Conservation (phyloP, 2,797 vertebrate genomes). For the Rhinophrynus dorsalis region DNA sequence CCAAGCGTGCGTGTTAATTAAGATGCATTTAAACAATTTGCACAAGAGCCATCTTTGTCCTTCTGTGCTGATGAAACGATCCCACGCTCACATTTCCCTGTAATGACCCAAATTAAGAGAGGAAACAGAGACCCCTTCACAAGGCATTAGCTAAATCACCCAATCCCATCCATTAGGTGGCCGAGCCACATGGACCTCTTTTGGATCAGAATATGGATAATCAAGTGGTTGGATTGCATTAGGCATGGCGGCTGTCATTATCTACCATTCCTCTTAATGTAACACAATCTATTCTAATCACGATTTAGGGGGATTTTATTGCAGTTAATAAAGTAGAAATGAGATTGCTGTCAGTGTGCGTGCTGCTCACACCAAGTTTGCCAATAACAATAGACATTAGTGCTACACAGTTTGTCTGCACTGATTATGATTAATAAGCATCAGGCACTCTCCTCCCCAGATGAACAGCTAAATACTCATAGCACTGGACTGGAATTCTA, state of each 20-base stretch:
- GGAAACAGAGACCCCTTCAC: slow-evolving; percentile 89
- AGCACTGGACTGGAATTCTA: slow-evolving; percentile 3
- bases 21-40: slow-evolving; percentile 63
- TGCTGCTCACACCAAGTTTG: slow-evolving; percentile 73
- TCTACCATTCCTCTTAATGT: slow-evolving; percentile 71
- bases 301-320: slow-evolving; percentile 85
- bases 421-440: slow-evolving; percentile 51
- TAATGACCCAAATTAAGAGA: slow-evolving; percentile 94
- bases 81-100: slow-evolving; percentile 85
- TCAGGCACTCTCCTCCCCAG: slow-evolving; percentile 62
- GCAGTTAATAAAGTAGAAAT: slow-evolving; percentile 64
- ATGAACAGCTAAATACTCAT: slow-evolving; percentile 54
- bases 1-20: slow-evolving; percentile 29
- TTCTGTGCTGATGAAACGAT: slow-evolving; percentile 75
- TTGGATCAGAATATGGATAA: slow-evolving; percentile 88
- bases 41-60: slow-evolving; percentile 61
- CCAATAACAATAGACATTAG: slow-evolving; percentile 78
- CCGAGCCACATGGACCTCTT: slow-evolving; percentile 68
- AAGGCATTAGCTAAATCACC: slow-evolving; percentile 88
- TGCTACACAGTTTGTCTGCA: slow-evolving; percentile 60
- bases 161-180: slow-evolving; percentile 82
- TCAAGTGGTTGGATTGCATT: slow-evolving; percentile 84
- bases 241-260: slow-evolving; percentile 66
- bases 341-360: slow-evolving; percentile 65
- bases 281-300: slow-evolving; percentile 80